These are phyloP conservation scores for Polymixis flavicincta DNA, from an alignment of 2,888 invertebrate genomes.

Conservation along the genomic window DNA sequence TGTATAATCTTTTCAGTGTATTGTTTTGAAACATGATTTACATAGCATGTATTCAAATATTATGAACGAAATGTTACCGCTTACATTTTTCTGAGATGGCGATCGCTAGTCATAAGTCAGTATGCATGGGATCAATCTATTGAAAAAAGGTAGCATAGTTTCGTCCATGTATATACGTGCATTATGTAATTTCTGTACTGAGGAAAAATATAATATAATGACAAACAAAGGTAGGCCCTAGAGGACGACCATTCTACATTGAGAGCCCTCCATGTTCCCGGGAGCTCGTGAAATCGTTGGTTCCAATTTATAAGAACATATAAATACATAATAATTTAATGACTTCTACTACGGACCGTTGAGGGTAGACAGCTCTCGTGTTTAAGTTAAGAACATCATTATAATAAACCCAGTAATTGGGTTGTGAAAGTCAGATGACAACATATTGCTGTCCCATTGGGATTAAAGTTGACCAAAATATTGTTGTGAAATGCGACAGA, in stretches of 20 bases:
- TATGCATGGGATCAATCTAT: slow-evolving; percentile 43
- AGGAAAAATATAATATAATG: not conserved
- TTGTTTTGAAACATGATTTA: slow-evolving; percentile 30
- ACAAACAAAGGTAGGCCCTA: not conserved
- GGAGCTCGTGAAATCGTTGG: not conserved
- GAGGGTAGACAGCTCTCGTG: not conserved
- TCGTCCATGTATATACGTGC: not conserved
- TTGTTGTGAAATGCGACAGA: not conserved
- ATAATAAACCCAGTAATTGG: not conserved
- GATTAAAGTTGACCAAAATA: not conserved
- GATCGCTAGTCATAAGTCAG: slow-evolving; percentile 9
- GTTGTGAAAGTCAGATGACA: not conserved
- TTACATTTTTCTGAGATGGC: slow-evolving; percentile 16
- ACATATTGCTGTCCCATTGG: not conserved
- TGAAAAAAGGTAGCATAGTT: not conserved
- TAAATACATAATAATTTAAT: not conserved
- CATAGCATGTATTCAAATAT: slow-evolving; percentile 36
- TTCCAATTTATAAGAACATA: not conserved
- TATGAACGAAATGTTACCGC: slow-evolving; percentile 17
- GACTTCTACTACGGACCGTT: not conserved
- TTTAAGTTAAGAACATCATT: not conserved
- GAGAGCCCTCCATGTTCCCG: not conserved
- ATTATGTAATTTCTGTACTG: not conserved
- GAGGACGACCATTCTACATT: not conserved
- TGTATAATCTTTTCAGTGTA: slow-evolving; percentile 70